Percentiles rank a stretch among this genome's conserved stretches.
Conservation (phyloP, 2,113 vertebrate genomes). For the Platycercus adscitus region DNA sequence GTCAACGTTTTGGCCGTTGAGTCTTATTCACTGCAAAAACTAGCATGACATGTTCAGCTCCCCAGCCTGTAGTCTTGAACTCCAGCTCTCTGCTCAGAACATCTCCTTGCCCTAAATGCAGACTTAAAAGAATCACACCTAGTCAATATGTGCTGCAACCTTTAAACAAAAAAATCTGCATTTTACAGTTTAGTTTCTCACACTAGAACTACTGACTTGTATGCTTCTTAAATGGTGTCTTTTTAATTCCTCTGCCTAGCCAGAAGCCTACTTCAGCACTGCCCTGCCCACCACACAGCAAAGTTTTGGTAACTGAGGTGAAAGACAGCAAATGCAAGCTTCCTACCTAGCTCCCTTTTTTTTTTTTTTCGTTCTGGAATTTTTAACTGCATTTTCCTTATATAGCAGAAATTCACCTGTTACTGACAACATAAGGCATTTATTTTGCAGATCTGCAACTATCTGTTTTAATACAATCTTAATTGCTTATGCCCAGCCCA, state of each 20-base stretch:
- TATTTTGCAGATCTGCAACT: background rate
- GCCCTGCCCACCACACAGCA: accelerated
- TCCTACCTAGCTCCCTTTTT: background rate
- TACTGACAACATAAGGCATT: background rate
- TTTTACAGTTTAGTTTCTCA: background rate
- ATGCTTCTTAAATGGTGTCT: background rate
- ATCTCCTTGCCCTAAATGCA: background rate
- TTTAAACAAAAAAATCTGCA: accelerated
- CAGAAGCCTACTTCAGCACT: background rate
- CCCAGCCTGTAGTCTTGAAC: background rate
- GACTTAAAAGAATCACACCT: background rate
- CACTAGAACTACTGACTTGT: background rate
- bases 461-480: background rate
- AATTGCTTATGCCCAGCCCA: background rate
- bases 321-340: background rate
- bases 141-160: background rate
- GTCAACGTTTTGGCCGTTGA: background rate
- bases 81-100: background rate
- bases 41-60: background rate
- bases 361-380: background rate
- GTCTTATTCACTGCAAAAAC: background rate
- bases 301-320: background rate
- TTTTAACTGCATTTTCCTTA: background rate
- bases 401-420: background rate
- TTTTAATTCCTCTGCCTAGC: background rate